Conservation (phyloP, 2,797 vertebrate genomes). For the Tachyglossus aculeatus region DNA sequence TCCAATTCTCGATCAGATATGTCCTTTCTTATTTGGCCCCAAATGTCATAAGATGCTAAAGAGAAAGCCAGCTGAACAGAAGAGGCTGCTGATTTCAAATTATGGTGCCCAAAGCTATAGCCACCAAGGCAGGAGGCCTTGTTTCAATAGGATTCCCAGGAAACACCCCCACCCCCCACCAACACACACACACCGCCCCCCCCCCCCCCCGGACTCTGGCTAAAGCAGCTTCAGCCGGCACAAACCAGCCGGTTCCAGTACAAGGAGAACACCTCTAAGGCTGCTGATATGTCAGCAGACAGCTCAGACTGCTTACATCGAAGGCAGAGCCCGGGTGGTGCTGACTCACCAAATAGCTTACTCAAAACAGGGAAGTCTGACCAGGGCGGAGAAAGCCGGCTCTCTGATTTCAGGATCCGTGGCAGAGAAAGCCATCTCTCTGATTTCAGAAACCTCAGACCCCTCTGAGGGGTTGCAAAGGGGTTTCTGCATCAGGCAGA, state of each 20-base stretch:
- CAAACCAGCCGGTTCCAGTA: conserved; percentile 27
- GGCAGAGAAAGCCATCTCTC: background rate
- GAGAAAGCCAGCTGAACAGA: too few species aligned
- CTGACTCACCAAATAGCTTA: conserved; percentile 38
- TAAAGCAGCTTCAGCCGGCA: conserved; percentile 28
- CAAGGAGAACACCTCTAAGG: background rate
- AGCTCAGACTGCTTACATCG: conserved; percentile 21
- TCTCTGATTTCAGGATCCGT: too few species aligned
- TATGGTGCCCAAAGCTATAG: too few species aligned
- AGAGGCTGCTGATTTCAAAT: too few species aligned
- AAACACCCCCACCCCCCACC: background rate
- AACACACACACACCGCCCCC: too few species aligned
- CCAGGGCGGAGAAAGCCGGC: background rate
- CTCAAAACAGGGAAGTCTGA: conserved; percentile 14
- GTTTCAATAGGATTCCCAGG: background rate
- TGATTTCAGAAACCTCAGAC: background rate
- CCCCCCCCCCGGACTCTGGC: background rate
- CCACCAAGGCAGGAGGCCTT: background rate
- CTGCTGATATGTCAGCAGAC: conserved; percentile 20
- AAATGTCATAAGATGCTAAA: too few species aligned
- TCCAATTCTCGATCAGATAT: too few species aligned
- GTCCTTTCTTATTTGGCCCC: too few species aligned
- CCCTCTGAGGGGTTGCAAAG: too few species aligned
- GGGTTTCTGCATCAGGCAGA: background rate
- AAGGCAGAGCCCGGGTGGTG: background rate